Evolutionary conservation across 2,888 invertebrate genomes (phyloP), one percentile per base, ranked within the genome.

Genomic region (Uropetala carovei): DNA sequence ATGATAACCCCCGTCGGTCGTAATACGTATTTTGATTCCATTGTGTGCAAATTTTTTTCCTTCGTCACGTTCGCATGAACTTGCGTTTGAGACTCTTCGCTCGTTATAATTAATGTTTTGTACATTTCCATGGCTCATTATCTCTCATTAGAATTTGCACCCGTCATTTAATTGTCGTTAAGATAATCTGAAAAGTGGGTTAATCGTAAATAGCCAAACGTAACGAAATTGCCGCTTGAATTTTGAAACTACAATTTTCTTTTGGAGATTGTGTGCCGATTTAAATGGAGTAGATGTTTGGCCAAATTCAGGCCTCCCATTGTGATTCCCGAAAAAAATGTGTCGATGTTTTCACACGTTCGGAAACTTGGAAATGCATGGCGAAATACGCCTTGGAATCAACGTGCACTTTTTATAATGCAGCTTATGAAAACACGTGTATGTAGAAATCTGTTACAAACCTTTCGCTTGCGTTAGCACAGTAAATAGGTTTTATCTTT

Each of bases 161-260:
- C 89, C 56, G 89, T 64, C 68, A 68, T 89, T 89, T 89, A 89
- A 89, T 89, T 89, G 89, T 89, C 89, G 89, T 89, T 64, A 64
- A 68, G 89, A 68, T 89, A 89, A 89, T 89, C 89, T 64, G 43
- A 68, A 60, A 89, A 22, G 64, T 64, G 89, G 89, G 89, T 89
- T 43, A 89, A 68, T 89, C 89, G 89, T 60, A 56, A 75, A 75
- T 75, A 75, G 22, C 27, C 75, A 75, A 75, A 75, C 27, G 75
- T 75, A 27, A 75, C 75, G 75, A 27, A 75, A 75, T 27, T 75
- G 75, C 22, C 75, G 75, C 75, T 75, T 27, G 75, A 75, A 13
- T 75, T 75, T 75, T 75, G 75, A 75, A 75, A 75, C 75, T 75
- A 27, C 75, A 8, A 75, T 75, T 75, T 75, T 75, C 75, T 75